phyloP scores from a whole-genome alignment of 2,113 vertebrate genomes.

The Talpa occidentalis region DNA sequence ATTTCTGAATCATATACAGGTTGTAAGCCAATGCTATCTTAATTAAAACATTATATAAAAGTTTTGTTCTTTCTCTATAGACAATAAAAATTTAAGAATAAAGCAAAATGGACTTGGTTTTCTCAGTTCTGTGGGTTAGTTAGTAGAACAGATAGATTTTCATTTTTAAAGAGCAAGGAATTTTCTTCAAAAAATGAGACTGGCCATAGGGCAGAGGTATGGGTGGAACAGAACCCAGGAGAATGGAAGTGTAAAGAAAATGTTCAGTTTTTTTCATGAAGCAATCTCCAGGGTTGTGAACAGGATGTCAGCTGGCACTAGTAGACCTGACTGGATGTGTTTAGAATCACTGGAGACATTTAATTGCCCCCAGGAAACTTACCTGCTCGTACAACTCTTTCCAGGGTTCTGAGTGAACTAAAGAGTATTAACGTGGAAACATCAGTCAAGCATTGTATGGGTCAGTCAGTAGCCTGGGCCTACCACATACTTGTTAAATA shows the following conservation, averaged over 20 bases:
- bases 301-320: rapidly evolving
- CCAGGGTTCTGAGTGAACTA: neutral
- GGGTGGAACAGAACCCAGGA: neutral
- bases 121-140: neutral
- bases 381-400: neutral
- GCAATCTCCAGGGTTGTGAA: neutral
- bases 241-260: neutral
- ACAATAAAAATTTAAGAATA: neutral
- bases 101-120: neutral
- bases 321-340: neutral
- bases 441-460: neutral
- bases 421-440: neutral
- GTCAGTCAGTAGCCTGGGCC: neutral
- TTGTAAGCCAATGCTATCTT: too few species aligned
- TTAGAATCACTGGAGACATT: neutral
- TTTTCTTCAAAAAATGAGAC: neutral
- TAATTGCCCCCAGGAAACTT: neutral
- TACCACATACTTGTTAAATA: neutral
- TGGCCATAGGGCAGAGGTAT: neutral
- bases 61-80: too few species aligned
- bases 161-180: neutral
- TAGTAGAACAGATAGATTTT: neutral
- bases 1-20: too few species aligned
- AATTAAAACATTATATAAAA: neutral
- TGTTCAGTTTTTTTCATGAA: neutral